Percentiles rank a stretch among this genome's conserved stretches.
These are phyloP conservation scores for Ceriagrion tenellum DNA, from an alignment of 2,888 invertebrate genomes.

Conservation along the genomic window DNA sequence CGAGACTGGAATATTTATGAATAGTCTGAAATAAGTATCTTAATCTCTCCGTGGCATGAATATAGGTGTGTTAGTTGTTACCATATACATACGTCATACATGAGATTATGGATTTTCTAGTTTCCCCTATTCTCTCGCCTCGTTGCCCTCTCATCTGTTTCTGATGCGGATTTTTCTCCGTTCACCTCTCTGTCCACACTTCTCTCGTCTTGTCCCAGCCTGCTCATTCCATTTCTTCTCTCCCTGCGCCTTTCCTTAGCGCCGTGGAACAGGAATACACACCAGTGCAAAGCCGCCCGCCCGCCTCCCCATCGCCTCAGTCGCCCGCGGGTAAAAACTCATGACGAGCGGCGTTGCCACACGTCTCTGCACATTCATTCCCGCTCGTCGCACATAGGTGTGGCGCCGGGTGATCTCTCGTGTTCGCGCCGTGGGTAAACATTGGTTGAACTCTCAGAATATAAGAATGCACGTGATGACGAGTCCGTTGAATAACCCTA, in stretches of 20 bases:
- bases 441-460: not conserved
- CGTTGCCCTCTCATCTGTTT: not conserved
- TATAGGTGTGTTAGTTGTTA: too few relatives aligned
- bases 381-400: not conserved
- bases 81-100: too few relatives aligned
- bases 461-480: too few relatives aligned
- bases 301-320: not conserved
- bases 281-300: not conserved
- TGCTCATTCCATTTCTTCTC: not conserved
- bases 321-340: not conserved
- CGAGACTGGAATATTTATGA: too few relatives aligned
- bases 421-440: not conserved
- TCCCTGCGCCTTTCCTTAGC: not conserved
- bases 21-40: too few relatives aligned
- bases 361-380: not conserved
- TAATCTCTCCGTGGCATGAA: too few relatives aligned
- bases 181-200: not conserved
- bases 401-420: too few relatives aligned
- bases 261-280: conserved; percentile 15
- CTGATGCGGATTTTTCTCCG: not conserved
- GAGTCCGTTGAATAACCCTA: too few relatives aligned
- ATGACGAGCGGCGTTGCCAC: conserved; percentile 21
- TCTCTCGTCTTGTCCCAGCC: not conserved
- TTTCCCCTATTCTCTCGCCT: not conserved
- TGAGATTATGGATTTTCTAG: too few relatives aligned